A percentile compares a stretch with the other conserved stretches of the same genome.
Evolutionary conservation across 53 echinoderm and acorn worm species (phyloP).

Genomic region (Henricia sp.): DNA sequence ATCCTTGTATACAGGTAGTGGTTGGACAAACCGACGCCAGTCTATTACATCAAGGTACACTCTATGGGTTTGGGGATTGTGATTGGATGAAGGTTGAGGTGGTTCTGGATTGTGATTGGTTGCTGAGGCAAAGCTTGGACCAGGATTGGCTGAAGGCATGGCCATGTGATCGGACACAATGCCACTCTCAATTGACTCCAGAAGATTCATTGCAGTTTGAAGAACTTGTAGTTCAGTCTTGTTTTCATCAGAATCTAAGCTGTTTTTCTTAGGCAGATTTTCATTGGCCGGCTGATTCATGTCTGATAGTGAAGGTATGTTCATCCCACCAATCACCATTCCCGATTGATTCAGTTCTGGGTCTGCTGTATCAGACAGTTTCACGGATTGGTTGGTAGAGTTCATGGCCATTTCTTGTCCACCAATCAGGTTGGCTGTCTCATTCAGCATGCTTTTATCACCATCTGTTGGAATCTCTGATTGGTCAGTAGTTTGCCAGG

Average conservation of each 20-base stretch:
- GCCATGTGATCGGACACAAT: not conserved
- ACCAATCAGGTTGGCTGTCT: not conserved
- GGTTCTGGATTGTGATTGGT: not conserved
- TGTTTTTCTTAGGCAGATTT: not conserved
- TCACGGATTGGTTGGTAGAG: not conserved
- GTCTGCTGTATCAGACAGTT: not conserved
- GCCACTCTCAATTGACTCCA: slow-evolving; percentile 15
- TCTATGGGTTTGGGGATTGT: not conserved
- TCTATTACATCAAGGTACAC: slow-evolving; percentile 68
- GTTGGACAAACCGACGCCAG: slow-evolving; percentile 84
- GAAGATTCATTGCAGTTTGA: slow-evolving; percentile 12
- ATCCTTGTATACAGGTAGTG: slow-evolving; percentile 61
- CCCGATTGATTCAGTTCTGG: not conserved
- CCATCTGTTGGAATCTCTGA: not conserved
- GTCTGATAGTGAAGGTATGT: not conserved
- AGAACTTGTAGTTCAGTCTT: not conserved
- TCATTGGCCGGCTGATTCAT: not conserved
- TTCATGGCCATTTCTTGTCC: not conserved
- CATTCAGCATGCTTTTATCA: not conserved
- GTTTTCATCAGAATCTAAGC: not conserved
- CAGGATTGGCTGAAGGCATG: not conserved
- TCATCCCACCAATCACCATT: not conserved
- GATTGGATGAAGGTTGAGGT: not conserved
- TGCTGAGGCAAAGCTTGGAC: not conserved
- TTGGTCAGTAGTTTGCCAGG: slow-evolving; percentile 1